Evolutionary conservation across 2,797 vertebrate genomes (phyloP).

Genomic region (Melanotaenia maccullochi): DNA sequence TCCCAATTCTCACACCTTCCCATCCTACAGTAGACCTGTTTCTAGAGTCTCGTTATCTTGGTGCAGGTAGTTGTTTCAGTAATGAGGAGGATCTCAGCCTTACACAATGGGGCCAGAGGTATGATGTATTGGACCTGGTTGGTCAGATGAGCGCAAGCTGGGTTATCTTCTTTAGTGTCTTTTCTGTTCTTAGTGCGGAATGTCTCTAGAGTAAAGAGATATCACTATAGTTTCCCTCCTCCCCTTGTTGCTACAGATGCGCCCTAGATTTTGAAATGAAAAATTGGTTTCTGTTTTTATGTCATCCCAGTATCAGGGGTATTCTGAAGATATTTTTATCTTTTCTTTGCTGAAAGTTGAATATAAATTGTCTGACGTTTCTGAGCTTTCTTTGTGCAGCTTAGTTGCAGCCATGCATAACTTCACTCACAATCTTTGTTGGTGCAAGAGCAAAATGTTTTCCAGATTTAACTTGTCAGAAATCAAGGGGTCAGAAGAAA

Average conservation of each 20-base stretch:
- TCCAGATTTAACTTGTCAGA: constrained; percentile 3
- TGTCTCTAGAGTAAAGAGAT: constrained; percentile 38
- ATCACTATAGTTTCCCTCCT: constrained; percentile 31
- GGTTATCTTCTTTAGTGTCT: constrained; percentile 39
- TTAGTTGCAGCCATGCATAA: constrained; percentile 4
- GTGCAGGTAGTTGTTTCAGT: constrained; percentile 32
- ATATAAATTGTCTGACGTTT: constrained; percentile 2
- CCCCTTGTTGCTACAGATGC: constrained; percentile 34
- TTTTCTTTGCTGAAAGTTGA: neutral
- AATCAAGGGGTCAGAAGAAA: constrained; percentile 23
- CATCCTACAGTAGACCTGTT: neutral
- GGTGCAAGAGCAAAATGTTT: constrained; percentile 1
- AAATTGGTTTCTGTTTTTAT: constrained; percentile 42
- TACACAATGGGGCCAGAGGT: constrained; percentile 65
- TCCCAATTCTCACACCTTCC: constrained; percentile 16
- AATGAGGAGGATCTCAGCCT: constrained; percentile 60
- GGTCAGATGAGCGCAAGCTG: constrained; percentile 57
- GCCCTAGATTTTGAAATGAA: constrained; percentile 64
- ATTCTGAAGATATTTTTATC: constrained; percentile 18
- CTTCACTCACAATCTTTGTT: constrained; percentile 1
- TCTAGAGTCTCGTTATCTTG: constrained; percentile 27
- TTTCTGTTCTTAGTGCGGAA: constrained; percentile 6
- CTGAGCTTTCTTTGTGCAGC: neutral
- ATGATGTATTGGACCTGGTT: constrained; percentile 74
- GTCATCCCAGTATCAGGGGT: constrained; percentile 15